Conservation (phyloP, 2,888 invertebrate genomes). For the Aproaerema taeniolella region DNA sequence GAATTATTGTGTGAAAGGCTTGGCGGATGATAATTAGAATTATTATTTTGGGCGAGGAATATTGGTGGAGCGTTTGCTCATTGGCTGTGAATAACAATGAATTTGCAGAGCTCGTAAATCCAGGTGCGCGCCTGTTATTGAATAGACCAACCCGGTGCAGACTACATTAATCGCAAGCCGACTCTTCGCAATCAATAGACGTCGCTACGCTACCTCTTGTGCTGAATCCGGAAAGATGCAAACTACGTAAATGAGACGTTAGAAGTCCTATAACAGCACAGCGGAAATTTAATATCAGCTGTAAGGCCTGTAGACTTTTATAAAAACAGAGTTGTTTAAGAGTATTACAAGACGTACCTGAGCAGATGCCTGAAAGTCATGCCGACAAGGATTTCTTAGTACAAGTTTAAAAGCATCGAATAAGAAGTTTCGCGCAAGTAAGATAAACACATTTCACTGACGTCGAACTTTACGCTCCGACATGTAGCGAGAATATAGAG, state of each 20-base stretch:
- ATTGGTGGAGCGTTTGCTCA: constrained; percentile 44
- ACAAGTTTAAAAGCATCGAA: neutral
- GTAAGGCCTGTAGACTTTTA: too few species aligned
- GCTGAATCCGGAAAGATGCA: constrained; percentile 13
- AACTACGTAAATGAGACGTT: constrained; percentile 2
- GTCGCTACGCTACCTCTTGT: too few species aligned
- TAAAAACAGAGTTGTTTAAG: too few species aligned
- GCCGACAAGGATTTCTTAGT: neutral
- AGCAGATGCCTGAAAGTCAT: neutral
- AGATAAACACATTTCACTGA: neutral
- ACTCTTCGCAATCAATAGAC: constrained; percentile 41
- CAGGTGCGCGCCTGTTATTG: constrained; percentile 61
- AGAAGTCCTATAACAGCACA: neutral
- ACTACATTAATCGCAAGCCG: constrained; percentile 51
- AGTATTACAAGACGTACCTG: too few species aligned
- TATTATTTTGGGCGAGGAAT: constrained; percentile 33
- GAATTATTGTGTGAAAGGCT: too few species aligned
- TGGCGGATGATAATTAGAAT: constrained; percentile 26
- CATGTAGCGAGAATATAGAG: neutral
- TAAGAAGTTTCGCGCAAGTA: neutral
- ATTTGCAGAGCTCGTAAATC: constrained; percentile 62
- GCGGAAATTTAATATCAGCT: neutral
- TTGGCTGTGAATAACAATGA: constrained; percentile 63
- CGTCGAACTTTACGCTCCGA: neutral
- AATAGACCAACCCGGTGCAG: constrained; percentile 50